Base-by-base conservation (phyloP, 2,113 vertebrate species). In the Beaufortia kweichowensis region DNA sequence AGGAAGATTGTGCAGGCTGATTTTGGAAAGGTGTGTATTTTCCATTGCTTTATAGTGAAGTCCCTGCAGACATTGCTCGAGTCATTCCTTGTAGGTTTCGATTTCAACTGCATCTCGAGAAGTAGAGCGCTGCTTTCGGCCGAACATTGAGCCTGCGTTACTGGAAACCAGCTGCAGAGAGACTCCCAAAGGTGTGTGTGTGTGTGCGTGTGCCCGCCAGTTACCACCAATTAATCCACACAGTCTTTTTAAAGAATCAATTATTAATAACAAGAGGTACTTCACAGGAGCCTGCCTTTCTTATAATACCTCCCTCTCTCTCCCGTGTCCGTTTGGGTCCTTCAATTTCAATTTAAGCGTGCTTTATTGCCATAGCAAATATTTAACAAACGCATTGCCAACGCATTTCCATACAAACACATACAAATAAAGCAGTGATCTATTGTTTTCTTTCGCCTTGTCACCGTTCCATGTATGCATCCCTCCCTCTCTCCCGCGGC, bases 231-330 rank as follows among this genome's bases (percentile, higher is more conserved):
- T 92, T 92, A 92, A 88, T 81, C 84, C 72, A 83, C 83, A 62
- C 77, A 84, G 84, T 84, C 82, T 72, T 86, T 90, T 88, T 84
- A 87, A 83, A 86, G 85, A 84, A 90, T 91, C 85, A 88, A 91
- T 92, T 92, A 88, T 89, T 90, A 90, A 89, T 83, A 88, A 86
- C 87, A 88, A 83, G 87, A 90, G 87, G 86, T 85, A 86, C 88
- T 88, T 89, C 88, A 88, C 87, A 84, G 71, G 83, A 85, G 83
- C 82, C 77, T 79, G 43, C 71, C 81, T 73, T 65, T 76, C 17
- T 31, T 77, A 9, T 35, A 46, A n/a, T 35, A 21, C 39, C 41
- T 29, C 50, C 46, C 56, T 35, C 29, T 56, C 69, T 39, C 69
- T 46, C 23, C 23, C 33, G 6, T 31, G 35, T 67, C 33, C 55